Evolutionary conservation across 2,888 invertebrate species (phyloP).

Genomic region (Nasonia oneida): DNA sequence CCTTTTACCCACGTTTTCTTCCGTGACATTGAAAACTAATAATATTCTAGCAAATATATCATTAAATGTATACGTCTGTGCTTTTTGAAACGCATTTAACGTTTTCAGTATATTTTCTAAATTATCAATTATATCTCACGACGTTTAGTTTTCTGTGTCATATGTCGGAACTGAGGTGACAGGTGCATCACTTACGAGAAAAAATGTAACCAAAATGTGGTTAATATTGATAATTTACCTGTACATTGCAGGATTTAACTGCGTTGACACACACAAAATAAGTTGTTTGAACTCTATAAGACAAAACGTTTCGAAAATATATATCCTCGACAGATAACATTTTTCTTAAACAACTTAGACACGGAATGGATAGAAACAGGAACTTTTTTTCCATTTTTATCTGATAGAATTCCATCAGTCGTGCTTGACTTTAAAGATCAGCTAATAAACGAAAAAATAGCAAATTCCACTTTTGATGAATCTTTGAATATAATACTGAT

Average conservation of each 20-base stretch:
- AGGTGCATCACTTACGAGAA: background rate
- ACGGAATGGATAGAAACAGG: background rate
- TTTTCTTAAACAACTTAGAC: background rate
- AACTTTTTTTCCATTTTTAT: background rate
- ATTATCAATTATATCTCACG: background rate
- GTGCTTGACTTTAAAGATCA: too few relatives aligned
- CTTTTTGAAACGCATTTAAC: too few relatives aligned
- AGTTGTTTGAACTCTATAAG: background rate
- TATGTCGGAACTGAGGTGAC: background rate
- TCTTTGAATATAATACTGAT: background rate
- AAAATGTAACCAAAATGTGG: background rate
- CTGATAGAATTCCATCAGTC: background rate
- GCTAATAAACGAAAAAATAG: background rate
- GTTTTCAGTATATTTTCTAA: too few relatives aligned
- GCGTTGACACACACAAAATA: background rate
- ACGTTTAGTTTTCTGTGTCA: too few relatives aligned
- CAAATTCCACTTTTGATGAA: background rate
- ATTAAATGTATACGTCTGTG: too few relatives aligned
- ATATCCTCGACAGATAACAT: background rate
- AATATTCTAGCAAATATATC: too few relatives aligned
- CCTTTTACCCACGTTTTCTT: too few relatives aligned
- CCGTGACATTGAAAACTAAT: too few relatives aligned
- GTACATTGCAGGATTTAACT: background rate
- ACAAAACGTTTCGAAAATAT: background rate
- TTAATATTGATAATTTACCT: background rate